phyloP scores from a whole-genome alignment of 1,140 invertebrate species.

The Apolygus lucorum region DNA sequence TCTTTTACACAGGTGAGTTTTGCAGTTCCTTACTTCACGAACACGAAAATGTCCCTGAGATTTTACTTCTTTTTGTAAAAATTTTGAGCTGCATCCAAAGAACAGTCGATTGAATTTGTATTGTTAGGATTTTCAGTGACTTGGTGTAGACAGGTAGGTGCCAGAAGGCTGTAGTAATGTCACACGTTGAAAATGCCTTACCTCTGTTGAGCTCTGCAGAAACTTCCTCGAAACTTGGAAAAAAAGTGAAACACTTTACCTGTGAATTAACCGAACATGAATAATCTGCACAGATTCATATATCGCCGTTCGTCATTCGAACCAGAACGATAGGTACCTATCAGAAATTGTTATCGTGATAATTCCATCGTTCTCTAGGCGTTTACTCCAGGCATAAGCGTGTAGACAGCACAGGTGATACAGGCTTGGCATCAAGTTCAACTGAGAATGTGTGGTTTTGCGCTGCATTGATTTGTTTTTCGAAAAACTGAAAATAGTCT shows the following conservation, averaged over 20 bases:
- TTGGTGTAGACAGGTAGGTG: not conserved
- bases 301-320: constrained; percentile 40
- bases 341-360: constrained; percentile 39
- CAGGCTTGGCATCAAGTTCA: not conserved
- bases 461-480: constrained; percentile 2
- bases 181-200: not conserved
- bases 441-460: not conserved
- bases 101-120: constrained; percentile 1
- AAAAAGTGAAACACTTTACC: not conserved
- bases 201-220: not conserved
- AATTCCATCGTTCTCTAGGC: constrained; percentile 36
- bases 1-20: too few relatives aligned
- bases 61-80: constrained; percentile 1
- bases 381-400: constrained; percentile 18
- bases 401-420: not conserved
- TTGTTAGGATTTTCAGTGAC: not conserved
- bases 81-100: not conserved
- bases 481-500: not conserved
- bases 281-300: constrained; percentile 45
- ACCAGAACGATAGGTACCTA: constrained; percentile 46
- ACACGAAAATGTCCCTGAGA: not conserved
- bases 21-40: too few relatives aligned
- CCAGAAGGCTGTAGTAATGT: not conserved
- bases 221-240: constrained; percentile 1
- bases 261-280: constrained; percentile 40